Conservation (phyloP, 2,797 vertebrate species). For the Leuciscus waleckii region DNA sequence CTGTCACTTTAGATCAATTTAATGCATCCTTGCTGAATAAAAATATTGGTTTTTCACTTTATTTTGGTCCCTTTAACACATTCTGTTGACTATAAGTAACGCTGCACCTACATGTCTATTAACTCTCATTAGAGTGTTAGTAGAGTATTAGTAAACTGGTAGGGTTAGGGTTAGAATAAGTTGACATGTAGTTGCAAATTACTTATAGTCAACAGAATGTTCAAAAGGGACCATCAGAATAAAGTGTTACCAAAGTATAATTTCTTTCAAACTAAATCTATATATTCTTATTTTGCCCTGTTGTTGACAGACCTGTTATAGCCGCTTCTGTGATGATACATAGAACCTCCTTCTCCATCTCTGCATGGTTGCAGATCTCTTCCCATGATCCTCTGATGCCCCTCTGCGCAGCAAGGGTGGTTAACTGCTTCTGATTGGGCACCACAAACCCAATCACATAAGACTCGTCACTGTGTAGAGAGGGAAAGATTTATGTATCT, state of each 20-base stretch:
- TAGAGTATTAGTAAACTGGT: no score
- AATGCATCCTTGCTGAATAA: background rate
- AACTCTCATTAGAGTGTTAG: no score
- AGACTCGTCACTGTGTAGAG: conserved; percentile 87
- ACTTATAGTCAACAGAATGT: no score
- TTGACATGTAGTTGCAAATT: no score
- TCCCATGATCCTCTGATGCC: conserved; percentile 87
- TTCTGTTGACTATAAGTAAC: no score
- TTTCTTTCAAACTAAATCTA: background rate
- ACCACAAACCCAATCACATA: conserved; percentile 97
- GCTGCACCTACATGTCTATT: no score
- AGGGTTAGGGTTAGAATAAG: no score
- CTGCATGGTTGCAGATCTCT: conserved; percentile 89
- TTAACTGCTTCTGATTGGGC: conserved; percentile 94
- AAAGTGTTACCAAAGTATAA: no score
- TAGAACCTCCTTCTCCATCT: conserved; percentile 91
- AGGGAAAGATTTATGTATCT: background rate
- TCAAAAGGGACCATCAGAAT: no score
- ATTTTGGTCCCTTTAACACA: no score
- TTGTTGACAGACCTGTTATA: conserved; percentile 77
- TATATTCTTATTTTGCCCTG: background rate
- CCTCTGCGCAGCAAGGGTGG: conserved; percentile 83
- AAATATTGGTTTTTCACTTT: background rate
- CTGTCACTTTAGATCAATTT: background rate
- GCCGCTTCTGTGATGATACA: conserved; percentile 90